Base-by-base conservation (phyloP, 2,113 vertebrate species). In the Chloropsis hardwickii region DNA sequence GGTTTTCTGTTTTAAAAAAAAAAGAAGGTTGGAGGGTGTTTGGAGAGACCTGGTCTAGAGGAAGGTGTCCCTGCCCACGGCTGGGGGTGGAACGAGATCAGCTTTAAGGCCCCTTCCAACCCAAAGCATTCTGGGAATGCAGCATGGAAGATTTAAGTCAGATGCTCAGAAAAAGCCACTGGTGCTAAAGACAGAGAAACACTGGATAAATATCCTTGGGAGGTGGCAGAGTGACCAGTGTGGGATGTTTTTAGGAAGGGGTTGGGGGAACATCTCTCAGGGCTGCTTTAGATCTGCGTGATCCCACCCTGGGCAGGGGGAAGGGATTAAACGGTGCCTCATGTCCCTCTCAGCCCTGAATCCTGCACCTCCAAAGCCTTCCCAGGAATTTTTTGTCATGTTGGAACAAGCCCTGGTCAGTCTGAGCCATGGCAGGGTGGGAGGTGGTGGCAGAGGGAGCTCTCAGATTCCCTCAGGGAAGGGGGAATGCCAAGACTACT, bases 371-470 rank as follows among this genome's bases (percentile, higher is more conserved):
- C 51, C 40, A 66, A 51, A 92, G 35, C 48, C 22, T 78, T 70
- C 29, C 2, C 4, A 39, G 61, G 48, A 53, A 28, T 47, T n/a
- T 29, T 8, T 29, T 83, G 27, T 24, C 27, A 20, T 33, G 33
- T n/a, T 57, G 56, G 69, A 78, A 7, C 45, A 31, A 89, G 23
- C 13, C 22, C 19, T 53, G 45, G 19, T 37, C 33, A 33, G 37
- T 24, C 0, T 35, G 54, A 69, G 37, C 53, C 13, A 0, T 0
- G 7, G 17, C 23, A 51, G 58, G 31, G n/a, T 23, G 47, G 11
- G 15, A 53, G 4, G 23, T 40, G 67, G 21, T 37, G 64, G 37
- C 45, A 61, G 31, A 53, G 27, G 39, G 20, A 24, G 6, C 9
- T 76, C 35, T 60, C 51, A 23, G 33, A 8, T 24, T 50, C n/a